Conservation (phyloP, 2,888 invertebrate species). For the Nomada ruficornis region DNA sequence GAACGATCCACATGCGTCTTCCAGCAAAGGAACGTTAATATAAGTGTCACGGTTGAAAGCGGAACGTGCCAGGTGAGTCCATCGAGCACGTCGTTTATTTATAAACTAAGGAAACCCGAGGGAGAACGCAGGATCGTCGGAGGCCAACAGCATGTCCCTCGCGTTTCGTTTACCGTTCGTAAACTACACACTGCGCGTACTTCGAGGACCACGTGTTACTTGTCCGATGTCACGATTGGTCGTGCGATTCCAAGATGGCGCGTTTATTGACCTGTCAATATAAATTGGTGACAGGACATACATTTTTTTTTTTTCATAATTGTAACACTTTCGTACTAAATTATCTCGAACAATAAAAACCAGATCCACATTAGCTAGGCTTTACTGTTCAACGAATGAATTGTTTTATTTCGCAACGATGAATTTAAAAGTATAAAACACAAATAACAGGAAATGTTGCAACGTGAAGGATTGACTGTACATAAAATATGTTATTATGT, state of each 20-base stretch:
- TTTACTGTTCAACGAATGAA: neutral
- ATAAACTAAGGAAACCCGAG: constrained; percentile 63
- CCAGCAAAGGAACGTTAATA: constrained; percentile 47
- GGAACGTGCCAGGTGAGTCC: constrained; percentile 63
- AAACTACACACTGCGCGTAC: constrained; percentile 54
- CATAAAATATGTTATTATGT: constrained; percentile 39
- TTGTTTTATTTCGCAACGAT: neutral
- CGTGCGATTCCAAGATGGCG: constrained; percentile 61
- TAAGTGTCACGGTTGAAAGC: constrained; percentile 65
- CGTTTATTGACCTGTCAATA: constrained; percentile 60
- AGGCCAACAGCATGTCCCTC: constrained; percentile 46
- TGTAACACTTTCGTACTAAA: too few species aligned
- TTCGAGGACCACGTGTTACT: constrained; percentile 58
- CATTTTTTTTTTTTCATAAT: constrained; percentile 10
- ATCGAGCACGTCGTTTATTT: constrained; percentile 64
- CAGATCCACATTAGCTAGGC: too few species aligned
- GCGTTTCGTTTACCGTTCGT: constrained; percentile 64
- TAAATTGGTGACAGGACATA: constrained; percentile 22
- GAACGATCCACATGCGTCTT: constrained; percentile 43
- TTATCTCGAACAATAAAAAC: too few species aligned
- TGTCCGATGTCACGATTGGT: constrained; percentile 59
- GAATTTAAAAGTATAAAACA: neutral
- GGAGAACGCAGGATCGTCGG: constrained; percentile 57
- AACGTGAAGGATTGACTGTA: constrained; percentile 3
- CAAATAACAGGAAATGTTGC: neutral